Evolutionary conservation across 1,140 invertebrate species (phyloP).

Genomic region (Neodiprion pinetum): DNA sequence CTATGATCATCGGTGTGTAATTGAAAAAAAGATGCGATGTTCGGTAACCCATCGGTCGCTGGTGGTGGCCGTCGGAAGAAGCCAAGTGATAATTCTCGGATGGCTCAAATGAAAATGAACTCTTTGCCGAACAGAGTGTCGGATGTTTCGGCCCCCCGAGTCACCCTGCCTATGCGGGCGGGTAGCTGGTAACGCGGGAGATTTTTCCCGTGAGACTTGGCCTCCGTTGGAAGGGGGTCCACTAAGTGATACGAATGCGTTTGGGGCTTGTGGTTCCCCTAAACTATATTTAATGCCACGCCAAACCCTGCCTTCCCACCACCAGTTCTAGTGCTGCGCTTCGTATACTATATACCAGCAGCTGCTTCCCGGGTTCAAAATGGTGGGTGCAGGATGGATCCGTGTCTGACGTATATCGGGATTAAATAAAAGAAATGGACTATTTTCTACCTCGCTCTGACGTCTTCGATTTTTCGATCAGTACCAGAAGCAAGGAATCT

Average conservation of each 20-base stretch:
- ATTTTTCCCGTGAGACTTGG: conserved; percentile 30
- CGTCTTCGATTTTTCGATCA: neutral
- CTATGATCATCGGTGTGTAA: no score
- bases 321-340: no score
- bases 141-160: neutral
- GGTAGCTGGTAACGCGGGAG: conserved; percentile 11
- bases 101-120: conserved; percentile 40
- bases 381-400: no score
- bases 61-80: no score
- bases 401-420: no score
- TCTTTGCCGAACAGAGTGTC: conserved; percentile 19
- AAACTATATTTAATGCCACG: conserved; percentile 53
- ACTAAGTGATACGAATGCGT: conserved; percentile 57
- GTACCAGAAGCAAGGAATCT: no score
- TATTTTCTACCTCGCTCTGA: neutral
- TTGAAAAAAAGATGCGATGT: no score
- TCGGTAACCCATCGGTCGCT: no score
- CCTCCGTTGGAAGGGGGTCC: conserved; percentile 22
- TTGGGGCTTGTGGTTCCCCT: conserved; percentile 39
- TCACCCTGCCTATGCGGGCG: neutral
- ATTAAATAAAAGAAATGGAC: neutral
- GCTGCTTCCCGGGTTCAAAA: no score
- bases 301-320: neutral
- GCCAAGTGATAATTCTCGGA: neutral
- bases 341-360: no score